Evolutionary conservation across 2,113 vertebrate species (phyloP).

Genomic region (Geococcyx californianus): DNA sequence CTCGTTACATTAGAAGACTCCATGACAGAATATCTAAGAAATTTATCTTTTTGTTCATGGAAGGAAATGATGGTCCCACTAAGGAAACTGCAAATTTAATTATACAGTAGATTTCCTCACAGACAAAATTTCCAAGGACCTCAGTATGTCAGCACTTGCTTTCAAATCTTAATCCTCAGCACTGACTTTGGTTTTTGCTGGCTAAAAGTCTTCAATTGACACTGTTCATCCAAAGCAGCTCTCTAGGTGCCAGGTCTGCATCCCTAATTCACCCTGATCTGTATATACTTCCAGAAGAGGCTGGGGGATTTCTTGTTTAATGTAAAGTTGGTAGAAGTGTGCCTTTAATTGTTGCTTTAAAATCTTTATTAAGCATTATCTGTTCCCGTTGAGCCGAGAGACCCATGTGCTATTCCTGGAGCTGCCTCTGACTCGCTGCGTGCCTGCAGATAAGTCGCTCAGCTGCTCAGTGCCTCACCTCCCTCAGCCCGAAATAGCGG

Average conservation of each 20-base stretch:
- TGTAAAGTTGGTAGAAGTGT: background rate
- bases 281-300: background rate
- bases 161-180: constrained; percentile 42
- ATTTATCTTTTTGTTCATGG: constrained; percentile 62
- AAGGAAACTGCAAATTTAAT: constrained; percentile 66
- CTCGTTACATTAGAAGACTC: constrained; percentile 62
- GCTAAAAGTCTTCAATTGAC: background rate
- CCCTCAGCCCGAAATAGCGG: background rate
- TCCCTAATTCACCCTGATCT: background rate
- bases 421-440: background rate
- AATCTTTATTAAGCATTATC: constrained; percentile 51
- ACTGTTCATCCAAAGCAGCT: background rate
- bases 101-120: constrained; percentile 66
- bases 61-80: constrained; percentile 53
- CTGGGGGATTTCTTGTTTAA: background rate
- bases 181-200: background rate
- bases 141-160: constrained; percentile 29
- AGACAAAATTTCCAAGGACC: constrained; percentile 62
- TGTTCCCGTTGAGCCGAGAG: background rate
- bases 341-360: constrained; percentile 16
- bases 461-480: constrained; percentile 9
- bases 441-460: constrained; percentile 33
- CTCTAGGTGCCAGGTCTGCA: background rate
- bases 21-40: constrained; percentile 66
- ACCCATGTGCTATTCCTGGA: background rate